Conservation (phyloP, 2,888 invertebrate species). For the Leistus spinibarbis region DNA sequence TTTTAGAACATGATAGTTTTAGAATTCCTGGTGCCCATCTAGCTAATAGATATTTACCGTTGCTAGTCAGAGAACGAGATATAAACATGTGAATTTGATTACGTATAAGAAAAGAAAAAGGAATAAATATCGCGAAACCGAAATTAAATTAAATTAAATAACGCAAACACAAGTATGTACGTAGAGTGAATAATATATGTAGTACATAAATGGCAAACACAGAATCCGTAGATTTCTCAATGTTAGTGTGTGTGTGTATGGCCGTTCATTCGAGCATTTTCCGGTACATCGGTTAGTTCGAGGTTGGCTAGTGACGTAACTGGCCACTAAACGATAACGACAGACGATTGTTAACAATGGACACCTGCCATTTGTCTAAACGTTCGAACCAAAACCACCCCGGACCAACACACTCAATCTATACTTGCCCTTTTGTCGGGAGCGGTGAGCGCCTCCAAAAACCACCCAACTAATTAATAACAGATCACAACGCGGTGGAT, state of each 20-base stretch:
- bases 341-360: slow-evolving; percentile 27
- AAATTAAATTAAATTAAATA: not conserved
- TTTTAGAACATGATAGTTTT: no score
- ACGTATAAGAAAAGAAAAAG: no score
- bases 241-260: not conserved
- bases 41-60: no score
- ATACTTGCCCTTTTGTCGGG: not conserved
- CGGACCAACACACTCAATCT: not conserved
- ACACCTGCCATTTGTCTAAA: slow-evolving; percentile 30
- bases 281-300: not conserved
- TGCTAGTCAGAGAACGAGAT: no score
- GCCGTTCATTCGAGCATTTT: not conserved
- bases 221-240: not conserved
- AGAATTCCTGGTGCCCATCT: no score
- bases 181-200: not conserved
- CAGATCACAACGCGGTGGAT: slow-evolving; percentile 6
- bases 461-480: slow-evolving; percentile 20
- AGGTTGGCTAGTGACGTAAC: slow-evolving; percentile 12
- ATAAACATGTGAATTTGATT: no score
- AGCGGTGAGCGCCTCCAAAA: not conserved
- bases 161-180: not conserved
- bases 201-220: not conserved
- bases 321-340: slow-evolving; percentile 21
- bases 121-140: not conserved
- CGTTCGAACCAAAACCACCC: not conserved